A percentile compares a stretch with the other conserved stretches of the same genome.
Conservation (phyloP, 2,888 invertebrate species). For the Nomada goodeniana region DNA sequence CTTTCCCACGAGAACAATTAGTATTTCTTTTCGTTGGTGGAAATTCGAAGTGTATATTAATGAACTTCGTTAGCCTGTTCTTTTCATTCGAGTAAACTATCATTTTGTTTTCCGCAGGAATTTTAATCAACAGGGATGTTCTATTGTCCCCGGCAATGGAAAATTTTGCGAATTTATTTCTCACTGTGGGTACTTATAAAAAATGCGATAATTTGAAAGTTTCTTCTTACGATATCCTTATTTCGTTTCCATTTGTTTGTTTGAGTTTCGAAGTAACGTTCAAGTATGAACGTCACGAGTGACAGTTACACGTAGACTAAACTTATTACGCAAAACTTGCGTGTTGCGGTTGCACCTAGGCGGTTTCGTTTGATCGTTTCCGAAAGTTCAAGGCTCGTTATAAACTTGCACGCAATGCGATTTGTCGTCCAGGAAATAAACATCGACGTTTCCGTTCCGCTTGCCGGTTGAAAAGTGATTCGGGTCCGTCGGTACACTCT, state of each 20-base stretch:
- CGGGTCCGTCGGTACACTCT: background rate
- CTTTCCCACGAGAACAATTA: background rate
- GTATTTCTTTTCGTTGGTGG: background rate
- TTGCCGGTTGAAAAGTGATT: constrained; percentile 16
- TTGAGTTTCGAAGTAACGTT: background rate
- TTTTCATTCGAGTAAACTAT: too few species aligned
- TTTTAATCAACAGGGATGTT: too few species aligned
- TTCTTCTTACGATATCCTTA: too few species aligned
- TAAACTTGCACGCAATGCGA: constrained; percentile 6
- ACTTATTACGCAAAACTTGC: background rate
- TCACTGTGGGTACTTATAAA: too few species aligned
- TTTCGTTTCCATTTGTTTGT: background rate
- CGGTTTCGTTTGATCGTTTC: background rate
- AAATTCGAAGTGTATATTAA: background rate
- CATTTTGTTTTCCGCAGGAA: too few species aligned
- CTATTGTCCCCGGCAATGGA: background rate
- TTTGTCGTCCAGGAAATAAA: constrained; percentile 40
- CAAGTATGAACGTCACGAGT: background rate
- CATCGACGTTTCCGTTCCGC: background rate
- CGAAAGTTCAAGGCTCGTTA: constrained; percentile 1
- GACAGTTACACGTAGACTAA: background rate
- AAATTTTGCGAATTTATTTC: too few species aligned
- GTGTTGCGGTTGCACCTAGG: too few species aligned
- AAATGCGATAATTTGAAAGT: too few species aligned
- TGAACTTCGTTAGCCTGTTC: background rate